A percentile compares a stretch with the other conserved stretches of the same genome.
Conservation (phyloP, 2,888 invertebrate genomes). For the Acronicta aceris region DNA sequence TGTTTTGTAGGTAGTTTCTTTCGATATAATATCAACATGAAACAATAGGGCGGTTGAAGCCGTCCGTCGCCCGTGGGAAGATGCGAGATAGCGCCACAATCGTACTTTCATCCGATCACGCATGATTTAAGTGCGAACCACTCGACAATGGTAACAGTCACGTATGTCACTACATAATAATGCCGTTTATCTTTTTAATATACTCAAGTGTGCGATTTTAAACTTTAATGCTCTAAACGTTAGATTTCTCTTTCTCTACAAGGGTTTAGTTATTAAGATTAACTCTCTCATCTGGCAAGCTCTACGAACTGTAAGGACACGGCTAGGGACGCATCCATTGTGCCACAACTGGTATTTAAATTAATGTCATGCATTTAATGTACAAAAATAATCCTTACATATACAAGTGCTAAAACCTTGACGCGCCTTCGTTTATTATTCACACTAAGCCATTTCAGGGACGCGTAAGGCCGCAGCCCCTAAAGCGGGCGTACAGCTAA, state of each 20-base stretch:
- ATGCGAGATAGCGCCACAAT: conserved; percentile 77
- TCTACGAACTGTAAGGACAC: no score
- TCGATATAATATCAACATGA: conserved; percentile 65
- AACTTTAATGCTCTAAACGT: not conserved
- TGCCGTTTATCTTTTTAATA: conserved; percentile 33
- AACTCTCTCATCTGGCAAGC: not conserved
- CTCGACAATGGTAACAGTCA: conserved; percentile 72
- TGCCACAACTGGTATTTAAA: no score
- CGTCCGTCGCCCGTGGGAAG: conserved; percentile 80
- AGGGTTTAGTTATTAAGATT: not conserved
- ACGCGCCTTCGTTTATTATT: conserved; percentile 29
- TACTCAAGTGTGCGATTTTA: not conserved
- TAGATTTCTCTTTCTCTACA: not conserved
- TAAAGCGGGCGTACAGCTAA: conserved; percentile 29
- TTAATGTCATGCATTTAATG: no score
- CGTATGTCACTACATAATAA: conserved; percentile 40
- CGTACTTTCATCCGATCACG: conserved; percentile 85
- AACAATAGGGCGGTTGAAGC: conserved; percentile 65
- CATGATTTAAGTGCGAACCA: conserved; percentile 84
- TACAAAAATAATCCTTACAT: not conserved
- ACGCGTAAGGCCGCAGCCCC: conserved; percentile 18
- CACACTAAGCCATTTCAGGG: conserved; percentile 34
- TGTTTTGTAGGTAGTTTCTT: conserved; percentile 71
- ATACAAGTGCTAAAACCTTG: conserved; percentile 33
- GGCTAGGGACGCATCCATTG: no score